Percentiles rank a stretch among this genome's conserved stretches.
Conservation (phyloP, 1,140 invertebrate species). For the Trichoplusia ni region DNA sequence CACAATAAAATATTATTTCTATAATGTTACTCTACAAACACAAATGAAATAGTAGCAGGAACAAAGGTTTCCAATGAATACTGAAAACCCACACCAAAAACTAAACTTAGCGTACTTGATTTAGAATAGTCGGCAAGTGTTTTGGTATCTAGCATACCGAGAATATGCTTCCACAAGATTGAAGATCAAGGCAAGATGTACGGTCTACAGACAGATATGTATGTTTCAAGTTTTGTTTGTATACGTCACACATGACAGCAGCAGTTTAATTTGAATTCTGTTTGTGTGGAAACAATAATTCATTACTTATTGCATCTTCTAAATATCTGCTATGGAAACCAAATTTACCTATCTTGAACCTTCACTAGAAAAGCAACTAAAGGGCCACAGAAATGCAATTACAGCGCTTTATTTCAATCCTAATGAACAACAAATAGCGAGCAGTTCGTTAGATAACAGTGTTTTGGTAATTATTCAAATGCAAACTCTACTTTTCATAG, state of each 20-base stretch:
- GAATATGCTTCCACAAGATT: no score
- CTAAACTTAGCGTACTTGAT: no score
- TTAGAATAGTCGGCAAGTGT: no score
- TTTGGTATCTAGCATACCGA: no score
- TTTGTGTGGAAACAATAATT: neutral
- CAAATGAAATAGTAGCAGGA: no score
- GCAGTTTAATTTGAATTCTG: slow-evolving; percentile 28
- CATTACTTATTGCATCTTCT: neutral
- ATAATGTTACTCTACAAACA: no score
- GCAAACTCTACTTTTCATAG: neutral
- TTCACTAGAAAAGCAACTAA: slow-evolving; percentile 88
- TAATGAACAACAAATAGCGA: slow-evolving; percentile 88
- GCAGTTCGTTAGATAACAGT: slow-evolving; percentile 88
- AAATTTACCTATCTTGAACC: slow-evolving; percentile 80
- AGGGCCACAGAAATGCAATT: slow-evolving; percentile 88
- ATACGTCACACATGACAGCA: neutral
- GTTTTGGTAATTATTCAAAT: slow-evolving; percentile 82
- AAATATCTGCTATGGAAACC: slow-evolving; percentile 37
- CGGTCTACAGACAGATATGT: no score
- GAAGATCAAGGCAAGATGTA: no score
- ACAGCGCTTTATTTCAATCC: slow-evolving; percentile 90
- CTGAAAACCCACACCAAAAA: no score
- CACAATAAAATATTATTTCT: no score
- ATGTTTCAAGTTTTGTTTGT: neutral
- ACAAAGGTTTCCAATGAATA: no score